These are phyloP conservation scores for Caenorhabditis wallacei DNA, from an alignment of 2,888 invertebrate species.

Conservation along the genomic window DNA sequence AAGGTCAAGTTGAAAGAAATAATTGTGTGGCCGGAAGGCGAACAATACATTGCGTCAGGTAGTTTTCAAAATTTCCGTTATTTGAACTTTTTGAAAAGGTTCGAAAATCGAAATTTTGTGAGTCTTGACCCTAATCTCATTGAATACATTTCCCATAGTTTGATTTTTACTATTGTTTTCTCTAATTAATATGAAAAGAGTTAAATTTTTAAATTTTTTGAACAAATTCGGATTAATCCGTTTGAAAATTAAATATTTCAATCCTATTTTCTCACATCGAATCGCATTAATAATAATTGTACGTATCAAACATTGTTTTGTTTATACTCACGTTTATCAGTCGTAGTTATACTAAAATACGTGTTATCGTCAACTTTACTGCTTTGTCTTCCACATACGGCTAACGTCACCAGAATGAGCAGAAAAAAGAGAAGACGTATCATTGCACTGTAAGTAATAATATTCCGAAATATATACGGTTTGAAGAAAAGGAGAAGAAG, in stretches of 20 bases:
- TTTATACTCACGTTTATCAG: slow-evolving; percentile 47
- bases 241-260: too few species aligned
- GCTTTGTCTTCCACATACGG: slow-evolving; percentile 25
- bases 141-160: too few species aligned
- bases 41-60: slow-evolving; percentile 22
- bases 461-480: not conserved
- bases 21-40: slow-evolving; percentile 7
- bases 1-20: not conserved
- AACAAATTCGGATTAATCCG: too few species aligned
- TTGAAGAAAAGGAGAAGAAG: slow-evolving; percentile 3
- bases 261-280: too few species aligned
- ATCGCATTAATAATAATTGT: too few species aligned
- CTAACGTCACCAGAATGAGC: slow-evolving; percentile 1
- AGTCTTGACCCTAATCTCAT: not conserved
- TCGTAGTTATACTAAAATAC: slow-evolving; percentile 59
- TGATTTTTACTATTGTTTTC: too few species aligned
- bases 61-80: slow-evolving; percentile 8
- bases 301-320: too few species aligned
- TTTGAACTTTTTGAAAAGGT: slow-evolving; percentile 7
- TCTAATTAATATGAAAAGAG: too few species aligned
- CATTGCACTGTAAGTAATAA: slow-evolving; percentile 23
- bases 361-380: slow-evolving; percentile 43
- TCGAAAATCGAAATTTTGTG: slow-evolving; percentile 1
- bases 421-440: slow-evolving; percentile 18
- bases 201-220: too few species aligned